Evolutionary conservation across 2,797 vertebrate species (phyloP), one percentile per base, ranked within the genome.

Genomic region (Carcharodon carcharias): DNA sequence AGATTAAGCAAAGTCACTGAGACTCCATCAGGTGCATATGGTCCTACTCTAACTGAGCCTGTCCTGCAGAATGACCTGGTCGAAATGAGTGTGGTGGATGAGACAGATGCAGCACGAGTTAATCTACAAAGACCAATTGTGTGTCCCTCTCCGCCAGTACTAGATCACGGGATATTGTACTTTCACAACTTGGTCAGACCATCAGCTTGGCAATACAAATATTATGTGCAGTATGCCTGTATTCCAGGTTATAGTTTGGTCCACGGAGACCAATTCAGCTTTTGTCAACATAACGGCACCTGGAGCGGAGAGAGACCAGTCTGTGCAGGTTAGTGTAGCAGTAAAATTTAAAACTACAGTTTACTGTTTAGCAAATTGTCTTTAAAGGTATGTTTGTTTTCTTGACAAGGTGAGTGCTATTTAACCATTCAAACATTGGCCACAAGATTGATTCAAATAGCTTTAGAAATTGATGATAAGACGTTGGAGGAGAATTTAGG

Each of bases 281-380:
- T 97, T 96, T 98, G 98, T 96, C 97, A 97, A 95, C 97, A 97
- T 71, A 97, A 96, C 26, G 97, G 97, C 56, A 96, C 73, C 1
- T 98, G 98, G 98, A 98, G 97, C 71, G 98, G 98, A 18, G 31
- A 97, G 96, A 97, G 97, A 31, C 98, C 98, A 40, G 97, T 97
- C n/a, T 98, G 98, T 96, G 92, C 97, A 26, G 98, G 98, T 98
- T 96, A 96, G 97, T 96, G 14, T 26, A 65, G 6, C 54, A n/a
- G 63, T 23, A 11, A 26, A 9, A 40, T 21, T 45, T 45, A 11
- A 40, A 67, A 67, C n/a, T 63, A 35, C 56, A 61, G 0, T 12
- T 40, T 69, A 69, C 40, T 45, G 40, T 26, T 69, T 23, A 3
- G 1, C 63, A 65, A 69, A 69, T 69, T 69, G 4, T 69, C 63